phyloP scores from a whole-genome alignment of 2,797 vertebrate species.

The Sebastolobus alascanus region DNA sequence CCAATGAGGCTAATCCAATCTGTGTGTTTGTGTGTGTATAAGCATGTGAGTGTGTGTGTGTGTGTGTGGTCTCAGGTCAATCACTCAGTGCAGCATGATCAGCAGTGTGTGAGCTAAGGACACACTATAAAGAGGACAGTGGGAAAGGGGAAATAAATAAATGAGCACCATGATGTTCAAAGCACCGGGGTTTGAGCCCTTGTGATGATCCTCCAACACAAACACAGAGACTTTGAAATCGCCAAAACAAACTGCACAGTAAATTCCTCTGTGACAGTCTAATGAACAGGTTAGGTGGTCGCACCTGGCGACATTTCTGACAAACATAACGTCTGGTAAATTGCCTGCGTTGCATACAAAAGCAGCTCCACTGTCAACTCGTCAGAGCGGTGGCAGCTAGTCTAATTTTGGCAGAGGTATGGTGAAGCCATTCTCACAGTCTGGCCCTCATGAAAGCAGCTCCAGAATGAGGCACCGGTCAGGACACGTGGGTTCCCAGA shows the following conservation, averaged over 20 bases:
- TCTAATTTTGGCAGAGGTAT: slow-evolving; percentile 64
- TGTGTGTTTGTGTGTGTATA: slow-evolving; percentile 27
- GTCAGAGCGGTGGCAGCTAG: slow-evolving; percentile 41
- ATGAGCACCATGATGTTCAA: slow-evolving; percentile 9
- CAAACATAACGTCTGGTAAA: slow-evolving; percentile 37
- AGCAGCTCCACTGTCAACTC: slow-evolving; percentile 43
- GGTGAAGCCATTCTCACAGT: slow-evolving; percentile 43
- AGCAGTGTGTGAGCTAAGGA: slow-evolving; percentile 40
- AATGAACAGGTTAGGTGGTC: slow-evolving; percentile 14
- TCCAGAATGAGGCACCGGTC: slow-evolving; percentile 45
- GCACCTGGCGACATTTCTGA: slow-evolving; percentile 14
- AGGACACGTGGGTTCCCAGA: slow-evolving; percentile 71
- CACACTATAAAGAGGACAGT: slow-evolving; percentile 42
- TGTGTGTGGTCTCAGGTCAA: slow-evolving; percentile 65
- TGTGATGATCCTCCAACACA: slow-evolving; percentile 21
- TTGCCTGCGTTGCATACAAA: slow-evolving; percentile 27
- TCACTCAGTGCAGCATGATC: slow-evolving; percentile 27
- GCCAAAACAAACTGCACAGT: slow-evolving; percentile 19
- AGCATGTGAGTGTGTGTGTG: slow-evolving; percentile 41
- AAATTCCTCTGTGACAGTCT: slow-evolving; percentile 5
- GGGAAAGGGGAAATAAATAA: slow-evolving; percentile 32
- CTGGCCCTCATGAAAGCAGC: slow-evolving; percentile 56
- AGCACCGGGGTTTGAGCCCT: not conserved
- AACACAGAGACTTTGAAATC: slow-evolving; percentile 4
- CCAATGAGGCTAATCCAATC: slow-evolving; percentile 56